Base-by-base conservation (phyloP, 92 coral and sea anemone species). In the Plumapathes pennacea region DNA sequence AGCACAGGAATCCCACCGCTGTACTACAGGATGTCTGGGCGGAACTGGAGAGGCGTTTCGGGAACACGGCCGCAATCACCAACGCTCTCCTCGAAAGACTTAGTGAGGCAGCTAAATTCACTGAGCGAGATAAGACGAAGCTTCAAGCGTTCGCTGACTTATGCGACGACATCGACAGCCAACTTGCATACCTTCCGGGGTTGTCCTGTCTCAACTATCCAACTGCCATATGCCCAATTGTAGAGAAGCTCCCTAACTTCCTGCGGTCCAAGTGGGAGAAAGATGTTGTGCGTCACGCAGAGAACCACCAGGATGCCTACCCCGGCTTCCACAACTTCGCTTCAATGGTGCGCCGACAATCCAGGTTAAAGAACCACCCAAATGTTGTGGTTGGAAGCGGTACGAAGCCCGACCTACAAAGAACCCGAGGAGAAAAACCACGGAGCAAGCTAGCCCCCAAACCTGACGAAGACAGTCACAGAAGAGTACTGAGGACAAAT, bases 1-100 rank as follows among this genome's bases (percentile, higher is more conserved):
- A 55, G 12, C 76, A 66, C 27, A 32, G 14, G 14, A 69, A 76
- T 50, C 69, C 58, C 2, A 45, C 39, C 6, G 49, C 34, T 32
- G 63, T 58, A 5, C 54, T 75, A 23, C 2, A 37, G 2, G 76
- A 76, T 3, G 50, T 76, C 10, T 76, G 83, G 76, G 47, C 21
- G 29, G 83, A 76, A 39, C 34, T 76, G 23, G 83, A 63, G 32
- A 55, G 52, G 29, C 69, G 83, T 20, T 76, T 76, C 29, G 68
- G 83, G 10, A 74, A 59, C 45, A 31, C 81, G 12, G 72, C 81
- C 8, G 66, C 62, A 3, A 74, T 74, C 10, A 74, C 74, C 6
- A 54, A 63, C 43, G 21, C 60, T 10, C 42, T 64, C 28, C 39
- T 74, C 5, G 60, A 55, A 13, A 34, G 64, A 18, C 54, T 74